Evolutionary conservation across 2,888 invertebrate genomes (phyloP).

Genomic region (Neoascia interrupta): DNA sequence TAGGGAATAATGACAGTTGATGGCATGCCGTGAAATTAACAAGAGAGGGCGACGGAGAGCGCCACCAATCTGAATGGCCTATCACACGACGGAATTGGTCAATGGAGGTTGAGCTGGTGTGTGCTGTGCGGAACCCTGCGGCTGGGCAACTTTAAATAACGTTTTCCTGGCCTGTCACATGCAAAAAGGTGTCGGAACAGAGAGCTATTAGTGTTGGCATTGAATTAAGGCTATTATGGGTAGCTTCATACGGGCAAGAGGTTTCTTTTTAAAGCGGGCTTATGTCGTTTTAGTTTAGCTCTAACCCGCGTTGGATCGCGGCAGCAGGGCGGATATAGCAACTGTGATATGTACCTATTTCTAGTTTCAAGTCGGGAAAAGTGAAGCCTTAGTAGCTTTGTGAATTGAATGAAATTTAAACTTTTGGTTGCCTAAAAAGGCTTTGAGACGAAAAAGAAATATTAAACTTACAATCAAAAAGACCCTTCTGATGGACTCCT

Average conservation of each 20-base stretch:
- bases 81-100: conserved; percentile 27
- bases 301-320: conserved; percentile 14
- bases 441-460: too few species aligned
- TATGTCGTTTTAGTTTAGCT: conserved; percentile 25
- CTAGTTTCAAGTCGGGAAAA: too few species aligned
- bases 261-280: conserved; percentile 11
- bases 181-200: conserved; percentile 59
- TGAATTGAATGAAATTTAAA: too few species aligned
- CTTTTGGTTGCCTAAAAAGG: too few species aligned
- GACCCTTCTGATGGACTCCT: too few species aligned
- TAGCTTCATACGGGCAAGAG: conserved; percentile 24
- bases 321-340: conserved; percentile 11
- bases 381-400: too few species aligned
- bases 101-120: conserved; percentile 19
- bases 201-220: conserved; percentile 62
- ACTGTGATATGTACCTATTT: too few species aligned
- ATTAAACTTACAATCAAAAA: too few species aligned
- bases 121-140: conserved; percentile 16
- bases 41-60: background rate
- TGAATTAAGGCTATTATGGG: conserved; percentile 60
- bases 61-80: background rate
- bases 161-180: conserved; percentile 37
- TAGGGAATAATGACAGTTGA: conserved; percentile 68
- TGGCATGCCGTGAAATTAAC: conserved; percentile 50
- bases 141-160: conserved; percentile 41